These are phyloP conservation scores for Calephelis virginiensis DNA, from an alignment of 1,140 invertebrate genomes.

Conservation along the genomic window DNA sequence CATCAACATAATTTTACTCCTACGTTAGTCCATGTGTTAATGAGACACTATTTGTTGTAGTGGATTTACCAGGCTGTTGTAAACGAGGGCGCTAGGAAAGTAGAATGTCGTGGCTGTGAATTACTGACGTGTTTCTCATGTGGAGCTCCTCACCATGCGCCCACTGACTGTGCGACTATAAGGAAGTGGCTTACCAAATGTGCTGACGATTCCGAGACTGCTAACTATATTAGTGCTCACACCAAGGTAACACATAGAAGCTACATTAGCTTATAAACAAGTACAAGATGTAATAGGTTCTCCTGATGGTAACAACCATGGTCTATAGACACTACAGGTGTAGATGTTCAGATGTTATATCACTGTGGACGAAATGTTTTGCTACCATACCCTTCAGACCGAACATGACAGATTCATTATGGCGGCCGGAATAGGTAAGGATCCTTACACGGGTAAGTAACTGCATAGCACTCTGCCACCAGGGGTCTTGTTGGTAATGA, in stretches of 20 bases:
- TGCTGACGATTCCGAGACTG: slow-evolving; percentile 99
- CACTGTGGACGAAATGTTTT: too few relatives aligned
- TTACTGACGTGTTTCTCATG: slow-evolving; percentile 88
- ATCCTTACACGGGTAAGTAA: too few relatives aligned
- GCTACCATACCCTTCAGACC: too few relatives aligned
- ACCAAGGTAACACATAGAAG: slow-evolving; percentile 85
- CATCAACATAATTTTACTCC: too few relatives aligned
- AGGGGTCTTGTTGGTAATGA: too few relatives aligned
- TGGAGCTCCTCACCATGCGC: slow-evolving; percentile 98
- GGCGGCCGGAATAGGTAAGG: too few relatives aligned
- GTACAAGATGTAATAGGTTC: background rate
- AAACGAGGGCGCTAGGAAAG: slow-evolving; percentile 64
- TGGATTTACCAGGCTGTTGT: slow-evolving; percentile 66
- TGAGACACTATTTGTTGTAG: slow-evolving; percentile 33
- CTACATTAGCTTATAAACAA: background rate
- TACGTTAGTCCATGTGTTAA: too few relatives aligned
- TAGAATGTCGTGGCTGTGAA: slow-evolving; percentile 78
- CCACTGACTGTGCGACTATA: slow-evolving; percentile 97
- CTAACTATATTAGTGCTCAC: slow-evolving; percentile 99
- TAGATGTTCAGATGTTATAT: too few relatives aligned
- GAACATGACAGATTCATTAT: too few relatives aligned
- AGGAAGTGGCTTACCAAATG: slow-evolving; percentile 99
- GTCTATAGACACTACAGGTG: too few relatives aligned
- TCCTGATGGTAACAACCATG: too few relatives aligned
- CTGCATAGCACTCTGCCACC: too few relatives aligned